Evolutionary conservation across 92 coral and sea anemone species (phyloP), one percentile per base, ranked within the genome.

Genomic region (Phenganax subtilis): DNA sequence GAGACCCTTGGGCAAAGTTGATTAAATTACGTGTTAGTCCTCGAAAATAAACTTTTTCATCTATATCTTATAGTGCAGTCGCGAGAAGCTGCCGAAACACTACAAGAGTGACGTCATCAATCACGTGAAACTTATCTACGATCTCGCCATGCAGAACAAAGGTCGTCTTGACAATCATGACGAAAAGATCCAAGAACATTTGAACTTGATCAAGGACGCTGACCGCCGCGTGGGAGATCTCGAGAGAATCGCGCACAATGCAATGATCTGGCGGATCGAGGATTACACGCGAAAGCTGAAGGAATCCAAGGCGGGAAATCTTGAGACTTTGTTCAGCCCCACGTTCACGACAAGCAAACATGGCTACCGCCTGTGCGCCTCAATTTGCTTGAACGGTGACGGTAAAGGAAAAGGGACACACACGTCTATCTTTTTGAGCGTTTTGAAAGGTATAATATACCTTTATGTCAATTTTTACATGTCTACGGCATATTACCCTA

Each of bases 391-490:
- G 84, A 96, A 96, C 80, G 99, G 99, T 1, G 99, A 96, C 70
- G 99, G 99, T 3, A 96, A 96, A 78, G 99, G 97, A 55, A 96
- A 96, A 77, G 99, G 99, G 9, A 87, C 97, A 3, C 99, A 96
- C 80, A 88, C 89, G 91, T 92, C 97, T 6, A 93, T 96, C 60
- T 96, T 96, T 75, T 80, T 96, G 90, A 96, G 99, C 67, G 96
- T 96, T 47, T 80, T 96, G 70, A 92, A 87, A 87, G 99, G 99
- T 96, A 81, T 72, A 80, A 11, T 20, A 20, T 20, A 20, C 25
- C 25, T 20, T 20, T 20, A 20, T 20, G 25, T 20, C 25, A 20
- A 20, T 20, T 20, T 20, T 20, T 20, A 20, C 25, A 20, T 20
- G 25, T 20, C 25, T 20, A 57, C 17, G 57, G 0, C 16, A 83